These are phyloP conservation scores for Eupithecia inturbata DNA, from an alignment of 2,888 invertebrate genomes.

Conservation along the genomic window DNA sequence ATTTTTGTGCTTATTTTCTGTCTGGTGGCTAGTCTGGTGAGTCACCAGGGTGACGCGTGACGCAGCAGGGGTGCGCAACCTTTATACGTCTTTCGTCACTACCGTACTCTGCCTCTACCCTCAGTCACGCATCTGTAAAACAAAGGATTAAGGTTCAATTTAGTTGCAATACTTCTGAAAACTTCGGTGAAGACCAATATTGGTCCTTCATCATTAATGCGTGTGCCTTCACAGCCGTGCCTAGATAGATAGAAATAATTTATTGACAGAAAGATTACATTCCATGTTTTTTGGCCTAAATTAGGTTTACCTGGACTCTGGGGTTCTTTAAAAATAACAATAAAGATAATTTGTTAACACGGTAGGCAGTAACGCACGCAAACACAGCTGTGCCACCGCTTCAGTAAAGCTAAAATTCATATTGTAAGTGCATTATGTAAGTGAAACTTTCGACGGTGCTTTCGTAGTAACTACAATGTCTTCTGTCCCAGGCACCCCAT, in stretches of 20 bases:
- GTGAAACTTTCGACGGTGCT: slow-evolving; percentile 8
- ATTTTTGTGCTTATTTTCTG: slow-evolving; percentile 59
- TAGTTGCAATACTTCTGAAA: background rate
- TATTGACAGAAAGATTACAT: too few relatives aligned
- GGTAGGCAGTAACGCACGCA: too few relatives aligned
- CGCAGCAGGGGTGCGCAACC: slow-evolving; percentile 60
- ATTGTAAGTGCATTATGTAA: too few relatives aligned
- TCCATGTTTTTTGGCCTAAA: too few relatives aligned
- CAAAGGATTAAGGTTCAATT: background rate
- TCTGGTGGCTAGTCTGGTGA: slow-evolving; percentile 60
- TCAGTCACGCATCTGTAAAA: background rate
- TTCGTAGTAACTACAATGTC: slow-evolving; percentile 1
- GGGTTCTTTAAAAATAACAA: too few relatives aligned
- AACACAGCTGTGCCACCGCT: too few relatives aligned
- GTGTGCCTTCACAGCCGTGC: background rate
- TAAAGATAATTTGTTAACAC: too few relatives aligned
- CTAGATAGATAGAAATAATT: too few relatives aligned
- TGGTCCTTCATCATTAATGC: background rate
- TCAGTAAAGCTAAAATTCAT: too few relatives aligned
- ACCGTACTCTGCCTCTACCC: background rate
- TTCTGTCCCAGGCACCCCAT: slow-evolving; percentile 56
- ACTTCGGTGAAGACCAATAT: background rate
- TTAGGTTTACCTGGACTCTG: too few relatives aligned
- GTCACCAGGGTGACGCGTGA: slow-evolving; percentile 62
- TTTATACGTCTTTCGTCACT: slow-evolving; percentile 35